Percentiles rank a stretch among this genome's conserved stretches.
phyloP scores from a whole-genome alignment of 2,797 vertebrate genomes.

The Hyperoplus immaculatus region DNA sequence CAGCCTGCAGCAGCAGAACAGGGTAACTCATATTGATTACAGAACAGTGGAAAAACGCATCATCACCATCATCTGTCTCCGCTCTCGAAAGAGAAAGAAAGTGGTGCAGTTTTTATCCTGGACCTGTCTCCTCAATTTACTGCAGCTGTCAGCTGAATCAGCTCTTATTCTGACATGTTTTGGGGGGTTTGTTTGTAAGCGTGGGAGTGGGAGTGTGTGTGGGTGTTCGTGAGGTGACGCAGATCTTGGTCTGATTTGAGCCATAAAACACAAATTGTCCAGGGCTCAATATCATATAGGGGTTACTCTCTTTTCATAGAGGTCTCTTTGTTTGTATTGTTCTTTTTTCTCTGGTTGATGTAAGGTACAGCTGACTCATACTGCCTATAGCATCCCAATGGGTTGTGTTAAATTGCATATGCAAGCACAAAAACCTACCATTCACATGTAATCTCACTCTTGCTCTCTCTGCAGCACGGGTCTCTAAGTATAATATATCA shows the following conservation, averaged over 20 bases:
- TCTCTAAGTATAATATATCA: conserved; percentile 4
- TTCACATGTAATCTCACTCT: neutral
- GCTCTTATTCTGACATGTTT: conserved; percentile 17
- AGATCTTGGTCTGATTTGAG: conserved; percentile 21
- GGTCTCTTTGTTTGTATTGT: neutral
- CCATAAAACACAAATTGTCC: conserved; percentile 10
- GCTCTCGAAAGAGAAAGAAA: conserved; percentile 15
- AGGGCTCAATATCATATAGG: conserved; percentile 15
- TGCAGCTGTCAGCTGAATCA: conserved; percentile 37
- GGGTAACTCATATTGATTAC: conserved; percentile 63
- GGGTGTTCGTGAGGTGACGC: conserved; percentile 9
- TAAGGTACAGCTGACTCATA: conserved; percentile 4
- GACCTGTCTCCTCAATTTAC: conserved; percentile 45
- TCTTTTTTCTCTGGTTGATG: neutral
- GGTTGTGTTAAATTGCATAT: conserved; percentile 30
- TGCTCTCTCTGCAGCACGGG: neutral
- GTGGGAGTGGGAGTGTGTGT: conserved; percentile 3
- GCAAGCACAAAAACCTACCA: conserved; percentile 38
- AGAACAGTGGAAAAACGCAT: conserved; percentile 38
- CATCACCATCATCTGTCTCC: conserved; percentile 40
- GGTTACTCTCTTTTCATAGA: conserved; percentile 5
- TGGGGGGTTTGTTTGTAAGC: conserved; percentile 16
- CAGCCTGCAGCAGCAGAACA: conserved; percentile 43
- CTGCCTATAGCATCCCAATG: neutral
- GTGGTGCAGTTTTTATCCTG: conserved; percentile 26